Evolutionary conservation across 2,113 vertebrate species (phyloP).

Genomic region (Brienomyrus brachyistius): DNA sequence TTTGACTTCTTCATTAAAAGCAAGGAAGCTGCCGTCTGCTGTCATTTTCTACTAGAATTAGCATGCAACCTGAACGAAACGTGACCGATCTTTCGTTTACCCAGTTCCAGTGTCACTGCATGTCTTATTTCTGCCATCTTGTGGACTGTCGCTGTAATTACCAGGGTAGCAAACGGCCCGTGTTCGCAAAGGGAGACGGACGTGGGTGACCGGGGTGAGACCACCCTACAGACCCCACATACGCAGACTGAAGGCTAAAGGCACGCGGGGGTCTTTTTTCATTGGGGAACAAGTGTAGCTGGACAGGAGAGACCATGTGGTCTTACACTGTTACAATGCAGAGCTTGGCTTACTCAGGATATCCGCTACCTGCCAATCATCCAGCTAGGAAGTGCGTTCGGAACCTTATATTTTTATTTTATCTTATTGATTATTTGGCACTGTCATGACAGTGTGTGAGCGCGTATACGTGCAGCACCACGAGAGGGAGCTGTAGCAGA

Average conservation of each 20-base stretch:
- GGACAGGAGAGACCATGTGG: neutral
- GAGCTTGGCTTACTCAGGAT: neutral
- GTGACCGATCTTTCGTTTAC: neutral
- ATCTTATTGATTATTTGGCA: neutral
- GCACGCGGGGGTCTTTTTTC: neutral
- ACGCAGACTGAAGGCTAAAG: neutral
- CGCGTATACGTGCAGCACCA: neutral
- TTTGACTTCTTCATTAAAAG: neutral
- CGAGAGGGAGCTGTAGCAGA: neutral
- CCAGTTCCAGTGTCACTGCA: neutral
- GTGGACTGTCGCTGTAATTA: neutral
- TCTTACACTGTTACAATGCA: neutral
- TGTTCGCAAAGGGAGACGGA: neutral
- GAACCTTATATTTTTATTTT: neutral
- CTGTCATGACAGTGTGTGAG: neutral
- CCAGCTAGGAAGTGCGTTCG: neutral
- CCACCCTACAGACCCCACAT: neutral
- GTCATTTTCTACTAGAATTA: neutral
- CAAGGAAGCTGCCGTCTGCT: neutral
- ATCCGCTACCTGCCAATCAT: neutral
- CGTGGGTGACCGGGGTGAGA: neutral
- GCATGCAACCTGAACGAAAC: neutral
- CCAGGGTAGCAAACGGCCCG: neutral
- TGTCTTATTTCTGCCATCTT: slow-evolving; percentile 2
- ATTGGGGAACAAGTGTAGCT: neutral